phyloP scores from a whole-genome alignment of 2,888 invertebrate genomes.

The Cephus spinipes region DNA sequence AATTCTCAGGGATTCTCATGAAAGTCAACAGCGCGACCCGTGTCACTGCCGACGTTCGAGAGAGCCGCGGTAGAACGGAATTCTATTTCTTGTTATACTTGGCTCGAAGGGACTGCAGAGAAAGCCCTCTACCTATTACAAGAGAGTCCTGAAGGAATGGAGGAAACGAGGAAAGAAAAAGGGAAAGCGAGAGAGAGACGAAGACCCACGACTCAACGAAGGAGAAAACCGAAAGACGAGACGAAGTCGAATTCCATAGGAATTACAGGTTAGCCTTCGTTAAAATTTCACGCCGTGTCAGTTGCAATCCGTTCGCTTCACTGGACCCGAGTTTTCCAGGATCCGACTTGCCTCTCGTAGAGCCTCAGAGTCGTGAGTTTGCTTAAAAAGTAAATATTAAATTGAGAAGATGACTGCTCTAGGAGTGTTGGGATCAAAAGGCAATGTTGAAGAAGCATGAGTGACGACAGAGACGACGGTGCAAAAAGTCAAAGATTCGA shows the following conservation, averaged over 20 bases:
- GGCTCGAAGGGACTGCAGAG: not conserved
- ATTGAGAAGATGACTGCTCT: not conserved
- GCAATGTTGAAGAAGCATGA: not conserved
- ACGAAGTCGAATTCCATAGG: not conserved
- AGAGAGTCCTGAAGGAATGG: not conserved
- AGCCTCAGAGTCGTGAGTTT: not conserved
- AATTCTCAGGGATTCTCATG: not conserved
- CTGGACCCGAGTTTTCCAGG: conserved; percentile 21
- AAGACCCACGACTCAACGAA: not conserved
- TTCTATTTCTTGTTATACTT: not conserved
- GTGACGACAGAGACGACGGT: not conserved
- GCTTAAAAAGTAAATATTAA: not conserved
- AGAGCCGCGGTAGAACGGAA: not conserved
- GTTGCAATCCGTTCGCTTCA: conserved; percentile 20
- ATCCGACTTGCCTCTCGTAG: not conserved
- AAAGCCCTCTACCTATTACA: not conserved
- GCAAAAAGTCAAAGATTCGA: not conserved
- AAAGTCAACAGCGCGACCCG: conserved; percentile 8
- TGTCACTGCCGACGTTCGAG: conserved; percentile 8
- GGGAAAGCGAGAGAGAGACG: not conserved
- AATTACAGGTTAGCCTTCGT: conserved; percentile 25
- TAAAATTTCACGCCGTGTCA: conserved; percentile 39
- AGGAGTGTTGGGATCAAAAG: not conserved
- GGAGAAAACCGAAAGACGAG: not conserved
- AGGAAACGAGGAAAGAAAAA: not conserved